A percentile compares a stretch with the other conserved stretches of the same genome.
phyloP scores from a whole-genome alignment of 2,888 invertebrate species.

The Heliconius ethilla region DNA sequence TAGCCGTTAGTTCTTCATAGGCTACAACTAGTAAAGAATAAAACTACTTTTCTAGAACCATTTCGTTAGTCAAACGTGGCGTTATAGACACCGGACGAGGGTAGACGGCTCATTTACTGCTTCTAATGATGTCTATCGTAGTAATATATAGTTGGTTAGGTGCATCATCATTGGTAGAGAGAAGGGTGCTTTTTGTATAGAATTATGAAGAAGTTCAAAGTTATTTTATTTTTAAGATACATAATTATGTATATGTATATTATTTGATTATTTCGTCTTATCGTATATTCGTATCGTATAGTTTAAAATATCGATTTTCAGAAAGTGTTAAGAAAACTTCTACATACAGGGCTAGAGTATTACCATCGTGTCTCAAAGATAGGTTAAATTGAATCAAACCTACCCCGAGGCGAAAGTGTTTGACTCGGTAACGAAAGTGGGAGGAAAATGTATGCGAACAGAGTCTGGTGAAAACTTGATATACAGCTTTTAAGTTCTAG shows the following conservation, averaged over 20 bases:
- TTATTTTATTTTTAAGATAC: no score
- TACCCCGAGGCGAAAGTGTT: conserved; percentile 23
- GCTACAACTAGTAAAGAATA: neutral
- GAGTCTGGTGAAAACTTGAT: neutral
- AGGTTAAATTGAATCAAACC: conserved; percentile 37
- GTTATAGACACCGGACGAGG: conserved; percentile 28
- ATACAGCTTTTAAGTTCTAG: neutral
- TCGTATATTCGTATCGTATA: no score
- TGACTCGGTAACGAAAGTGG: conserved; percentile 25
- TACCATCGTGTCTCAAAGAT: conserved; percentile 23
- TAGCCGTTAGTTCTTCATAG: neutral
- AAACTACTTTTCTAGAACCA: neutral
- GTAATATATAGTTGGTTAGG: conserved; percentile 10
- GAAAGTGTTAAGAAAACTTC: neutral
- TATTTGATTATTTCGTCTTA: no score
- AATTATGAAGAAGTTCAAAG: no score
- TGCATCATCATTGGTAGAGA: no score
- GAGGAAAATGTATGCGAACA: conserved; percentile 7
- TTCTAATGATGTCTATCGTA: neutral
- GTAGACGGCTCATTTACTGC: conserved; percentile 31
- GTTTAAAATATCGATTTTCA: no score
- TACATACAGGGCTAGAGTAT: neutral
- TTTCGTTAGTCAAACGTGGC: conserved; percentile 25
- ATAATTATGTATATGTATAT: no score
- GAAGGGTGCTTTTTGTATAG: no score